Evolutionary conservation across 1,140 invertebrate species (phyloP), one percentile per base, ranked within the genome.

Genomic region (Drosophila sulfurigaster): DNA sequence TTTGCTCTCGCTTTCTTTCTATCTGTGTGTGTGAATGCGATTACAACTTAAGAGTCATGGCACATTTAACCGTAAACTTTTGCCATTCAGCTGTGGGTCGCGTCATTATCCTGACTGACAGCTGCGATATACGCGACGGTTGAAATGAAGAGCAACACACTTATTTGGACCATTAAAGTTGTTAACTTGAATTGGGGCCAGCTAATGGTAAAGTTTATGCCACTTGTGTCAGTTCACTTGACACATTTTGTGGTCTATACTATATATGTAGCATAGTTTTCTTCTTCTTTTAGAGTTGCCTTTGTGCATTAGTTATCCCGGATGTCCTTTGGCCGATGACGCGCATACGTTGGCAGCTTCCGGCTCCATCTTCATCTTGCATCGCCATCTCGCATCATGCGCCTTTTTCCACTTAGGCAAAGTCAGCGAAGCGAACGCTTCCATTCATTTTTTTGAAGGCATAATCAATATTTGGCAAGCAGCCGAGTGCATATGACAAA

Each of bases 401-500:
- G 46, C 30, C 25, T 5, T 66, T 43, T 59, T 49, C 20, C 16
- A 45, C 57, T 16, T 41, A 56, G 73, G 66, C 67, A 51, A 46
- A 81, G 52, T 83, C 85, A 89, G 71, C 74, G 81, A 89, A 85
- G 85, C 85, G 81, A 81, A 10, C 35, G 76, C 20, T 88, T 83
- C 83, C 81, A 88, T 88, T 88, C 83, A 88, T 82, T 81, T 79
- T 79, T 89, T 75, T 58, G 83, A 75, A 79, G 78, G 70, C 80
- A 88, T 80, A 88, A 88, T 88, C 85, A 88, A 88, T 88, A 88
- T 83, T 88, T 88, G 85, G 85, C 85, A 88, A 81, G 35, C 59
- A 80, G 85, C 85, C 85, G 85, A 88, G 79, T 79, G 83, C 85
- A 89, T 89, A 88, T 88, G 85, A 88, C 85, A 89, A 85, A 88